These are phyloP conservation scores for Meghimatium bilineatum DNA, from an alignment of 2,888 invertebrate species.

Conservation along the genomic window DNA sequence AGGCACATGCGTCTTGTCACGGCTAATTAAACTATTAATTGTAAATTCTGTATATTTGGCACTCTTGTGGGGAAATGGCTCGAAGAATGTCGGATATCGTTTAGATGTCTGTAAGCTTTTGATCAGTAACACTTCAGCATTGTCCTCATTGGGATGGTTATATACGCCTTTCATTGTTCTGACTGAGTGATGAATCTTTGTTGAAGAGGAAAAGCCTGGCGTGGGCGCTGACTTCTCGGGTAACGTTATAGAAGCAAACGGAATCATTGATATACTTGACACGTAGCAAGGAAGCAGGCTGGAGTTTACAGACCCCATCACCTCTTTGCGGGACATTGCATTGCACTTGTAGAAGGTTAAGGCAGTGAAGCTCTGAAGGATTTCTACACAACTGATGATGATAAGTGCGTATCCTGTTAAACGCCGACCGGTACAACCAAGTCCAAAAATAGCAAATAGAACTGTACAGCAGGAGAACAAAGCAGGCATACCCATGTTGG, in stretches of 20 bases:
- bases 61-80: background rate
- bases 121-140: background rate
- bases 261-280: background rate
- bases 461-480: constrained; percentile 50
- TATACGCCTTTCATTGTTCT: background rate
- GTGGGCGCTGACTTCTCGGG: background rate
- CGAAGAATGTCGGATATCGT: too few relatives aligned
- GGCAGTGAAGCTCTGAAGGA: constrained; percentile 44
- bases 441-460: constrained; percentile 50
- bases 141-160: too few relatives aligned
- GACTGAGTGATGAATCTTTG: background rate
- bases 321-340: constrained; percentile 4
- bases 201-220: background rate
- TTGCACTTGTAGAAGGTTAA: constrained; percentile 46
- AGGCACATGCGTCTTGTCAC: background rate
- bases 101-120: background rate
- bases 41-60: background rate
- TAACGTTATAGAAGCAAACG: background rate
- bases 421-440: constrained; percentile 52
- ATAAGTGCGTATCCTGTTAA: constrained; percentile 49
- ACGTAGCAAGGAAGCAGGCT: constrained; percentile 28
- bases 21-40: background rate
- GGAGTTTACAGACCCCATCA: constrained; percentile 32
- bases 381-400: constrained; percentile 44
- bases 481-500: constrained; percentile 51